Evolutionary conservation across 2,888 invertebrate species (phyloP).

Genomic region (Dioctria rufipes): DNA sequence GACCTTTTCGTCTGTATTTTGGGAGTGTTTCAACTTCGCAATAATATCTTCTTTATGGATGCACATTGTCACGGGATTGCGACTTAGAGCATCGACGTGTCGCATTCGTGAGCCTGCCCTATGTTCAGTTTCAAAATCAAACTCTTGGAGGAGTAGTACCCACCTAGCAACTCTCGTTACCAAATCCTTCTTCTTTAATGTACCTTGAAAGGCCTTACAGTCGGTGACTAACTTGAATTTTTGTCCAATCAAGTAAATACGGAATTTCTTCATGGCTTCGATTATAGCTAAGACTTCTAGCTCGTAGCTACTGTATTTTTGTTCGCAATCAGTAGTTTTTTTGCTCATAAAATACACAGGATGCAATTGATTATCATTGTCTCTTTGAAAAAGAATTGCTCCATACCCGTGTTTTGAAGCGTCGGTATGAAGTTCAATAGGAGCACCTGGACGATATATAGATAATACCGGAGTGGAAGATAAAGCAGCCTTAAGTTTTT

Average conservation of each 20-base stretch:
- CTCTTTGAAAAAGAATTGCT: background rate
- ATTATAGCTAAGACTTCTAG: background rate
- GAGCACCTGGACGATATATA: background rate
- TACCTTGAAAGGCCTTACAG: background rate
- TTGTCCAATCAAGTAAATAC: background rate
- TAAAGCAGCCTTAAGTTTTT: too few relatives aligned
- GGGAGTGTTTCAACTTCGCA: too few relatives aligned
- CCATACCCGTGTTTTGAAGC: background rate
- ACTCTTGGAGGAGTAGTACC: too few relatives aligned
- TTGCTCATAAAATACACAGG: background rate
- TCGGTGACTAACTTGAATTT: background rate
- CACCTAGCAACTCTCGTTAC: too few relatives aligned
- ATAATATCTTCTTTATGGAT: too few relatives aligned
- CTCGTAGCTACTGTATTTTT: background rate
- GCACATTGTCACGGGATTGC: too few relatives aligned
- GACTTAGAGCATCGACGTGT: too few relatives aligned
- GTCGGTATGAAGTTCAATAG: too few relatives aligned
- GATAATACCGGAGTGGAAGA: too few relatives aligned
- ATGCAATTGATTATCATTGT: background rate
- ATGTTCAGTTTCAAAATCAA: background rate
- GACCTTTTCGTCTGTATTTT: too few relatives aligned
- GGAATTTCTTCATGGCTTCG: background rate
- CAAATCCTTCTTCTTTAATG: background rate
- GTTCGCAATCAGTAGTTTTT: too few relatives aligned
- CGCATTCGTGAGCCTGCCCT: too few relatives aligned